Percentiles rank a stretch among this genome's conserved stretches.
These are phyloP conservation scores for Tachysurus vachellii DNA, from an alignment of 2,113 vertebrate genomes.

Conservation along the genomic window DNA sequence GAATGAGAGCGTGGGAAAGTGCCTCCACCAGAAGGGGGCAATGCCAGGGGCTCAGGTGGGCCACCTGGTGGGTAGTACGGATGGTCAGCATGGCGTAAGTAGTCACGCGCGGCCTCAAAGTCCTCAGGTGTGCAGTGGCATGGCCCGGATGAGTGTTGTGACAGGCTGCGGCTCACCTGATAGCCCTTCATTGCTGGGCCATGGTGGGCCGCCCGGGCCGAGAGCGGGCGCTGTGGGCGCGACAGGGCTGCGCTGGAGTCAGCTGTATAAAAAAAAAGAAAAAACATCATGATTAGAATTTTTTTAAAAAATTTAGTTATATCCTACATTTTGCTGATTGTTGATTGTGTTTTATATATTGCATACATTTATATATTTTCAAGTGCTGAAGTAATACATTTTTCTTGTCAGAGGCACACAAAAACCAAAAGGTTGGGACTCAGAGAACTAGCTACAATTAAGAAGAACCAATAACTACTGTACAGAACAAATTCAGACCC, in stretches of 20 bases:
- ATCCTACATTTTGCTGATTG: neutral
- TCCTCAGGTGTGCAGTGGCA: slow-evolving; percentile 88
- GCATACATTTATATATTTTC: neutral
- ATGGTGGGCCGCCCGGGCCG: slow-evolving; percentile 79
- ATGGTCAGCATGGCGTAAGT: slow-evolving; percentile 73
- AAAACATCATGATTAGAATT: neutral
- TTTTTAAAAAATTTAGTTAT: neutral
- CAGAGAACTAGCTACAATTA: neutral
- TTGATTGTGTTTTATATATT: neutral
- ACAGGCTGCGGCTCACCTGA: slow-evolving; percentile 94
- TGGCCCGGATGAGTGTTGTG: slow-evolving; percentile 82
- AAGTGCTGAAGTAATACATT: neutral
- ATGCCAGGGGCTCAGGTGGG: slow-evolving; percentile 83
- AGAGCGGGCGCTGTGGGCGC: slow-evolving; percentile 79
- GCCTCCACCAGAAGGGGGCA: slow-evolving; percentile 73
- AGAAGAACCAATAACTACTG: neutral
- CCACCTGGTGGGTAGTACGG: slow-evolving; percentile 80
- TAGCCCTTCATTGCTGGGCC: slow-evolving; percentile 92
- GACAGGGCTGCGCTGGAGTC: slow-evolving; percentile 75
- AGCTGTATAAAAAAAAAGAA: slow-evolving; percentile 61
- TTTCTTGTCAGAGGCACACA: neutral
- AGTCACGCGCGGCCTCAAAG: slow-evolving; percentile 76
- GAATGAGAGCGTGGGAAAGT: slow-evolving; percentile 96
- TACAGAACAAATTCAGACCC: neutral
- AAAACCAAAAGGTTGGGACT: neutral